Percentiles rank a stretch among this genome's conserved stretches.
Evolutionary conservation across 2,888 invertebrate species (phyloP).

Genomic region (Eutolmus rufibarbis): DNA sequence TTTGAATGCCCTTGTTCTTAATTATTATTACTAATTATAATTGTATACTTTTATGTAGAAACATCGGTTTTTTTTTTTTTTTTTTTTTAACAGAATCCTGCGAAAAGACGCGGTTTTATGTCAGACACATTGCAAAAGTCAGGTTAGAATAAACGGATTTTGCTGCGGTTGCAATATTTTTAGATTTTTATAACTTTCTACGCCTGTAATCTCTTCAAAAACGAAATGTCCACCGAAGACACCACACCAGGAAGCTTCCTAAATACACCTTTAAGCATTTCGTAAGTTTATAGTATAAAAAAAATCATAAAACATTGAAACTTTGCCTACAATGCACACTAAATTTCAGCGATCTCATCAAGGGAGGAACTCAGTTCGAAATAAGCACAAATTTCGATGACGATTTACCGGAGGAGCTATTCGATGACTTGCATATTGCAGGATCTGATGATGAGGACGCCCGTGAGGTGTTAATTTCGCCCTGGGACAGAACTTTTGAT

Average conservation of each 20-base stretch:
- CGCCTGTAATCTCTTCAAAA: not conserved
- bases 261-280: not conserved
- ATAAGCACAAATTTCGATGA: slow-evolving; percentile 55
- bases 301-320: not conserved
- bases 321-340: not conserved
- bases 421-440: slow-evolving; percentile 52
- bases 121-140: not conserved
- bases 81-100: not conserved
- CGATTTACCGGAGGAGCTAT: slow-evolving; percentile 50
- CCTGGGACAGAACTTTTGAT: slow-evolving; percentile 58
- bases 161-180: too few species aligned
- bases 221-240: not conserved
- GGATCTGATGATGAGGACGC: slow-evolving; percentile 51
- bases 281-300: not conserved
- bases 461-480: slow-evolving; percentile 52
- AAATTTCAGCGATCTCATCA: slow-evolving; percentile 52
- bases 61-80: too few species aligned
- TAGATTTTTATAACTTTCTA: not conserved
- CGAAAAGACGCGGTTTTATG: not conserved
- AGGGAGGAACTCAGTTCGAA: slow-evolving; percentile 56
- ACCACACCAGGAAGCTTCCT: not conserved
- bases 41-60: too few species aligned
- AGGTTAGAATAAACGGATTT: not conserved
- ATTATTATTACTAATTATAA: not conserved
- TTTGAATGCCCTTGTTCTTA: not conserved